Percentiles rank a stretch among this genome's conserved stretches.
Evolutionary conservation across 2,113 vertebrate genomes (phyloP).

Genomic region (Chamaea fasciata): DNA sequence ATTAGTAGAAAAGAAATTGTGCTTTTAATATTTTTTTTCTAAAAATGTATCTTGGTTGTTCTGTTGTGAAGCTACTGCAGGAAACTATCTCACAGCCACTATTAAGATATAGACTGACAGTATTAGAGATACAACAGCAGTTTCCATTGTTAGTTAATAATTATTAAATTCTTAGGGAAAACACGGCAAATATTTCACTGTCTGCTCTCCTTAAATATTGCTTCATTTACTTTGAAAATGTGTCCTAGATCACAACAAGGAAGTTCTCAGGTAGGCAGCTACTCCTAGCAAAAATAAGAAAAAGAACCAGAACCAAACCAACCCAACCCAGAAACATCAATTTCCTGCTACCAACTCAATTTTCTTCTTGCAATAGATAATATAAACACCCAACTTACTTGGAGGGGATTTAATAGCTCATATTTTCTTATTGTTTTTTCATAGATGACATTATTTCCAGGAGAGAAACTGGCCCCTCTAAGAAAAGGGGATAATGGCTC

Average conservation of each 20-base stretch:
- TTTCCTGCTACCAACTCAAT: not conserved
- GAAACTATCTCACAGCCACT: not conserved
- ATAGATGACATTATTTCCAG: conserved; percentile 77
- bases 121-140: not conserved
- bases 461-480: conserved; percentile 63
- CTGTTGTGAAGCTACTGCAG: not conserved
- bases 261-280: not conserved
- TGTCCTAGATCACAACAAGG: not conserved
- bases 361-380: not conserved
- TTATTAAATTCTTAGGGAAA: not conserved
- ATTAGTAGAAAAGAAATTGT: not conserved
- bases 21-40: not conserved
- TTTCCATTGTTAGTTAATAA: not conserved
- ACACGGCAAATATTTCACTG: not conserved
- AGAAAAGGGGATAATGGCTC: conserved; percentile 71
- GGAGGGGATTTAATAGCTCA: conserved; percentile 64
- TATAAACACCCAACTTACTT: conserved; percentile 47
- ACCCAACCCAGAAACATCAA: not conserved
- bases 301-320: not conserved
- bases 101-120: not conserved
- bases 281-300: not conserved
- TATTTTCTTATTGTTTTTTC: conserved; percentile 81
- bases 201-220: not conserved
- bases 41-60: not conserved
- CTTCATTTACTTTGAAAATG: not conserved